phyloP scores from a whole-genome alignment of 2,888 invertebrate genomes.

The Nomada ruficornis region DNA sequence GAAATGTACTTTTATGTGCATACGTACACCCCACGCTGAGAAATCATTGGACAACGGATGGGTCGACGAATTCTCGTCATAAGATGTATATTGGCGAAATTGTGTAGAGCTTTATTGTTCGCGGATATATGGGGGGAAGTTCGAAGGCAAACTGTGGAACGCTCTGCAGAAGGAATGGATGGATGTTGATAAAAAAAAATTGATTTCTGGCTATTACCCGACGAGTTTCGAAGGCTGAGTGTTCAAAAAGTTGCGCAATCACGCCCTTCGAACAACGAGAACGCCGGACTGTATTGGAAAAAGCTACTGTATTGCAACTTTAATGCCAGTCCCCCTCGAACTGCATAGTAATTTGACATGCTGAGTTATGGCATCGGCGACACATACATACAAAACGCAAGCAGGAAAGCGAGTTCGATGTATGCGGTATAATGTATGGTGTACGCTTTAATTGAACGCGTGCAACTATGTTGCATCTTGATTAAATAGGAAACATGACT shows the following conservation, averaged over 20 bases:
- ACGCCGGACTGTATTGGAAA: not conserved
- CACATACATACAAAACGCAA: not conserved
- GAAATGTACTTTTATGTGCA: too few relatives aligned
- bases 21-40: too few relatives aligned
- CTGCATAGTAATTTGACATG: slow-evolving; percentile 33
- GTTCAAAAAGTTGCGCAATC: not conserved
- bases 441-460: not conserved
- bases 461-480: slow-evolving; percentile 2
- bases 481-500: slow-evolving; percentile 2
- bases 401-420: slow-evolving; percentile 2
- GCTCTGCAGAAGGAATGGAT: too few relatives aligned
- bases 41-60: too few relatives aligned
- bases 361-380: slow-evolving; percentile 6
- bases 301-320: not conserved
- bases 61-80: too few relatives aligned
- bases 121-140: too few relatives aligned
- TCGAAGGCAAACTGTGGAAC: too few relatives aligned
- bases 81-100: too few relatives aligned
- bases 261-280: not conserved
- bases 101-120: too few relatives aligned
- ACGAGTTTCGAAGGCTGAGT: too few relatives aligned
- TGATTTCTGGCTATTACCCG: not conserved
- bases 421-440: not conserved
- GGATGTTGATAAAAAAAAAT: too few relatives aligned
- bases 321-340: not conserved